Evolutionary conservation across 2,888 invertebrate species (phyloP), one percentile per base, ranked within the genome.

Genomic region (Suillia variegata): DNA sequence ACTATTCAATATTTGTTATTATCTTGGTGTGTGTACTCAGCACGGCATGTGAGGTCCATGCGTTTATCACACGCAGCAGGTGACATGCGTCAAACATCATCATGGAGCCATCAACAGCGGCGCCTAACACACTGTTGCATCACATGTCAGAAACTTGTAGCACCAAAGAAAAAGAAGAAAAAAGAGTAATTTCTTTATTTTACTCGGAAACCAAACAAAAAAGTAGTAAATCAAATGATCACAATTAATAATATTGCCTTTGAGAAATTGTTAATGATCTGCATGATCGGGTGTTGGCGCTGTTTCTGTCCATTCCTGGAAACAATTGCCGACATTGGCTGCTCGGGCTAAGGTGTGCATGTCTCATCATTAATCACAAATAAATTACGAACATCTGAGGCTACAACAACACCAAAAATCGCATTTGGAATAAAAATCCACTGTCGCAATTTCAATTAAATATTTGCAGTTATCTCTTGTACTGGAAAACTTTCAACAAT

Each of bases 91-190:
- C 67, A 67, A 71, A 58, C 54, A 61, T 56, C 66, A 62, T 62
- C 67, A 69, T 63, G 65, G 71, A 78, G 70, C 74, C 77, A 77
- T 78, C 77, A 77, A 72, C 73, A 74, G 73, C 75, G 78, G 77
- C 77, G 78, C 78, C 77, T 77, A 66, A 63, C 38, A 59, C 56
- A 55, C 64, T 51, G 54, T 72, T 68, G 73, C 75, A 73, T 68
- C 74, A 74, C 74, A 75, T 74, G 74, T 69, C 69, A 64, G 17
- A 33, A n/a, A 33, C 15, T 12, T 26, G n/a, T 13, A 26, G 50
- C 21, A 12, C n/a, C n/a, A n/a, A n/a, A n/a, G n/a, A 18, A 13
- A 45, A 45, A 45, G n/a, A n/a, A 45, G 17, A 15, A 2, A 17
- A 18, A 2, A 17, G 17, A 45, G 12, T 12, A 13, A 45, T 15